Conservation (phyloP, 2,888 invertebrate genomes). For the Timandra comae region DNA sequence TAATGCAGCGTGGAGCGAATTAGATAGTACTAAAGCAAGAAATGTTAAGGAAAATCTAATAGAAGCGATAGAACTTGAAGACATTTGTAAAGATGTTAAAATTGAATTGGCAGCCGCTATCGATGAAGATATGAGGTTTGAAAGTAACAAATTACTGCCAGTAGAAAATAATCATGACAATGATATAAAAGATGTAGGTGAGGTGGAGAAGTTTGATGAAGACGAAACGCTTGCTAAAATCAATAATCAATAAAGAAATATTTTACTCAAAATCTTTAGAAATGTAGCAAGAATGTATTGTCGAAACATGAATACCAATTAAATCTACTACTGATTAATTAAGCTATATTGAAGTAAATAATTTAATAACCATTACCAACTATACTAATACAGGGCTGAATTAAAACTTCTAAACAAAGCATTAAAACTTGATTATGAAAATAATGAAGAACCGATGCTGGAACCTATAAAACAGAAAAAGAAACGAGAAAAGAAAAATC, state of each 20-base stretch:
- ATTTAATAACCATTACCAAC: too few relatives aligned
- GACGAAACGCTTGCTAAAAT: too few relatives aligned
- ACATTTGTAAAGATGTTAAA: slow-evolving; percentile 36
- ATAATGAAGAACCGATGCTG: slow-evolving; percentile 41
- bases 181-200: too few relatives aligned
- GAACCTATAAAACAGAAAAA: slow-evolving; percentile 31
- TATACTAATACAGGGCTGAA: slow-evolving; percentile 43
- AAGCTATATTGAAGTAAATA: too few relatives aligned
- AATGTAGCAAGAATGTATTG: too few relatives aligned
- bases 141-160: slow-evolving; percentile 4
- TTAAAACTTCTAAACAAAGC: slow-evolving; percentile 38
- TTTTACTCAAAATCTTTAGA: too few relatives aligned
- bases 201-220: too few relatives aligned
- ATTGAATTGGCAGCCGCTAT: slow-evolving; percentile 33
- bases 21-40: slow-evolving; percentile 30
- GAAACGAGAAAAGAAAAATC: slow-evolving; percentile 26
- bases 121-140: slow-evolving; percentile 45
- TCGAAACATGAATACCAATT: too few relatives aligned
- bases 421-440: slow-evolving; percentile 44
- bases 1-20: slow-evolving; percentile 36
- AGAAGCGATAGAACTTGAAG: slow-evolving; percentile 27
- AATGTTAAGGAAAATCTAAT: slow-evolving; percentile 43
- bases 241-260: too few relatives aligned
- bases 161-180: too few relatives aligned
- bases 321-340: too few relatives aligned